phyloP scores from a whole-genome alignment of 2,888 invertebrate genomes.

The Pedicia rivosa region DNA sequence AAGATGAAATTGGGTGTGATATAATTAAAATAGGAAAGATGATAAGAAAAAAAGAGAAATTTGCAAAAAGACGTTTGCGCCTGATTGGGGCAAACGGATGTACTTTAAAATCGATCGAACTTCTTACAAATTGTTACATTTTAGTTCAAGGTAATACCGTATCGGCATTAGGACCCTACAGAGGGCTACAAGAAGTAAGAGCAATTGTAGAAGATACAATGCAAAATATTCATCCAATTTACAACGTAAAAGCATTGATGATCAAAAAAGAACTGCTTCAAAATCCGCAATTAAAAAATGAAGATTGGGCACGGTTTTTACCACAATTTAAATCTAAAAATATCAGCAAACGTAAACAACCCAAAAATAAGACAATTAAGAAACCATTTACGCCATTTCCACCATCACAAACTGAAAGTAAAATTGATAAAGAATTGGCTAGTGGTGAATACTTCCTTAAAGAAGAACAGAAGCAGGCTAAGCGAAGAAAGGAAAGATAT shows the following conservation, averaged over 20 bases:
- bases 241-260: conserved; percentile 94
- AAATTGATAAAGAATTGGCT: conserved; percentile 85
- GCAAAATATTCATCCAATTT: conserved; percentile 98
- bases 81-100: conserved; percentile 97
- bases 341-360: conserved; percentile 73
- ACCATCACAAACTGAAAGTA: conserved; percentile 82
- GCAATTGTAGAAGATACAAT: conserved; percentile 91
- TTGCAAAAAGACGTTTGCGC: conserved; percentile 85
- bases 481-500: conserved; percentile 54
- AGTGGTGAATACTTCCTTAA: conserved; percentile 94
- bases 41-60: conserved; percentile 82
- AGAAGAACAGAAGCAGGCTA: conserved; percentile 59
- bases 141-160: conserved; percentile 96
- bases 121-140: conserved; percentile 91
- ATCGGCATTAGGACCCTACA: conserved; percentile 88
- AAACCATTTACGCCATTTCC: conserved; percentile 97
- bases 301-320: conserved; percentile 93
- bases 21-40: conserved; percentile 91
- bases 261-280: conserved; percentile 90
- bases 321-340: conserved; percentile 88
- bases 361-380: conserved; percentile 76
- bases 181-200: conserved; percentile 72
- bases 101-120: conserved; percentile 90
- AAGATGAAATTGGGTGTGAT: conserved; percentile 86
- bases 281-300: conserved; percentile 78